Evolutionary conservation across 2,113 vertebrate species (phyloP).

Genomic region (Shinisaurus crocodilurus): DNA sequence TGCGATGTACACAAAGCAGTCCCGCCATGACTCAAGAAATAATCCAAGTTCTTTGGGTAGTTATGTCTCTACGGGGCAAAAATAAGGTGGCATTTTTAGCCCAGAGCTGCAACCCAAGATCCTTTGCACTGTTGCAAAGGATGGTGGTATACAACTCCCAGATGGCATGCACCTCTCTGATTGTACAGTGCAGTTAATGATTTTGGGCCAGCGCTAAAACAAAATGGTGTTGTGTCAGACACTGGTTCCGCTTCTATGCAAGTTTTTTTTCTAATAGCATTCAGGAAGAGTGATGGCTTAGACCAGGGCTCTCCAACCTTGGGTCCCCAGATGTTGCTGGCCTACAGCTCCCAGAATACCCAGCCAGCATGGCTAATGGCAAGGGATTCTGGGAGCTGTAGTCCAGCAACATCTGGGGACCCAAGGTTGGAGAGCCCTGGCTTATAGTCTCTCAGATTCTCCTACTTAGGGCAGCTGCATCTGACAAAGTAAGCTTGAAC

Average conservation of each 20-base stretch:
- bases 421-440: too few relatives aligned
- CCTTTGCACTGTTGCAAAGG: background rate
- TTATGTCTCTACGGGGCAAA: background rate
- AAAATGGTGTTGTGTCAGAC: conserved; percentile 56
- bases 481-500: background rate
- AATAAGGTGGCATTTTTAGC: background rate
- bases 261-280: conserved; percentile 6
- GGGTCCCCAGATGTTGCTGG: too few relatives aligned
- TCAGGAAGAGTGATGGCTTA: accelerated
- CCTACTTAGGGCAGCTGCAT: background rate
- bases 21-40: background rate
- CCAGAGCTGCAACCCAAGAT: background rate
- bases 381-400: too few relatives aligned
- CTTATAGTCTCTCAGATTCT: background rate
- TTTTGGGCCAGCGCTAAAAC: background rate
- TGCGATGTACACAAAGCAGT: background rate
- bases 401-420: too few relatives aligned
- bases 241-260: conserved; percentile 83
- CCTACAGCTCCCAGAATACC: too few relatives aligned
- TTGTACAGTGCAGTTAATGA: background rate
- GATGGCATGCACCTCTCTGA: too few relatives aligned
- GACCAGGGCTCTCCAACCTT: too few relatives aligned
- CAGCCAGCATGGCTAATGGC: too few relatives aligned
- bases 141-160: too few relatives aligned
- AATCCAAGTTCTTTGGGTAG: too few relatives aligned